Evolutionary conservation across 2,797 vertebrate species (phyloP), one percentile per base, ranked within the genome.

Genomic region (Macrochelys suwanniensis): DNA sequence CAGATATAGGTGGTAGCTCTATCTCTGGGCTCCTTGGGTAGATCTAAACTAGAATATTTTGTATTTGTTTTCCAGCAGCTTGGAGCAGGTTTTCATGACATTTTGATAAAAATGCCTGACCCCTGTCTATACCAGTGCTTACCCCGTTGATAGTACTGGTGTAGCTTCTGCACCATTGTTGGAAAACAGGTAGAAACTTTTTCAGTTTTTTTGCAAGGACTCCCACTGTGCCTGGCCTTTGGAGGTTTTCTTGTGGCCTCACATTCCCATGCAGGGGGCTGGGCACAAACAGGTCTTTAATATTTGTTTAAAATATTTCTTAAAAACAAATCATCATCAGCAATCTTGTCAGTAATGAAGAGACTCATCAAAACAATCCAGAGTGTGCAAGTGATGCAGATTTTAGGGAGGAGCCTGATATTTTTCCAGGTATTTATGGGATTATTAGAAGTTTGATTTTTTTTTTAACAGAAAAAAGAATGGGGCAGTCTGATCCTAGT

Each of bases 391-490:
- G 59, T 61, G 59, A 17, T 61, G 31, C 13, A 33, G n/a, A 68
- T 80, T 16, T 25, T 25, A 13, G n/a, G 45, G 16, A 51, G 91
- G 82, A 87, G 4, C 12, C 65, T 21, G 33, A 65, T 68, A 37
- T 68, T 37, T 80, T 81, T 88, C 79, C 79, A 89, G 54, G 74
- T 15, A 21, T 54, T 85, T 17, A 37, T 42, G 53, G 37, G 49
- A 45, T 33, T 17, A 84, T 21, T 25, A 33, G 1, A 71, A 45
- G 45, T 51, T 28, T 0, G 0, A 12, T 25, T 80, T 91, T 56
- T 47, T 25, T 54, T 6, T 25, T 84, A 85, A 12, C 0, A 51
- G 21, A 90, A 71, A 3, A 87, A 93, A 89, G 51, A 84, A 88
- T 28, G 9, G 21, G 23, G 45, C 4, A 79, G 82, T 94, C 54